Evolutionary conservation across 2,113 vertebrate genomes (phyloP), one percentile per base, ranked within the genome.

Genomic region (Cichladusa arquata): DNA sequence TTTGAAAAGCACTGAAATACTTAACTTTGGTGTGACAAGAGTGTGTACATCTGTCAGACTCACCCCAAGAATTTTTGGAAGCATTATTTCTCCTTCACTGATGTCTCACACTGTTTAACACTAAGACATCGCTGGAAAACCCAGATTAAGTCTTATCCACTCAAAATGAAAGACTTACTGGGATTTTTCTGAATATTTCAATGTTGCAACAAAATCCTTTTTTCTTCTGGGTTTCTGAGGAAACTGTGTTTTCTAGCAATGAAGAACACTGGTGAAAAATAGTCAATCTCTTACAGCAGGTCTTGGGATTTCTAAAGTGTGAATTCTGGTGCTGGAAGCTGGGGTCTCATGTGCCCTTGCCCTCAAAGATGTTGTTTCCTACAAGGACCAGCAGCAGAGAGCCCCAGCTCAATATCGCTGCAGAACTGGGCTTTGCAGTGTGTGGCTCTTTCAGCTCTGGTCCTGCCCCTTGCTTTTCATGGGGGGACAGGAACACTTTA

Each of bases 321-420:
- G 42, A 72, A 50, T 64, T 80, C 20, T 72, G 34, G 17, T 14
- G 16, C 31, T 71, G 34, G 24, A 56, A 9, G 14, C 5, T 34
- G 34, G 29, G 25, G 3, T 64, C 9, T 34, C 3, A 0, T 42
- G 11, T 18, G 34, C 19, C 50, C 25, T 65, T 85, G 42, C 19
- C 16, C 60, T 42, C 24, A 40, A 40, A 57, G 23, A 28, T 34
- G 6, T 16, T 17, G 22, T 40, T 56, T 65, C 15, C 34, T 29
- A 16, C 0, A 5, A n/a, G 8, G 13, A 2, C 19, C n/a, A 65
- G 24, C 23, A 74, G 34, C 50, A 65, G 42, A 65, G 23, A 56
- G 10, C 29, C 29, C 23, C 29, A 48, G 42, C 14, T 48, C 3
- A 0, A 47, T 48, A 29, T 19, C 2, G 0, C 19, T 60, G 45